These are phyloP conservation scores for Ceryle rudis DNA, from an alignment of 2,797 vertebrate genomes.

Conservation along the genomic window DNA sequence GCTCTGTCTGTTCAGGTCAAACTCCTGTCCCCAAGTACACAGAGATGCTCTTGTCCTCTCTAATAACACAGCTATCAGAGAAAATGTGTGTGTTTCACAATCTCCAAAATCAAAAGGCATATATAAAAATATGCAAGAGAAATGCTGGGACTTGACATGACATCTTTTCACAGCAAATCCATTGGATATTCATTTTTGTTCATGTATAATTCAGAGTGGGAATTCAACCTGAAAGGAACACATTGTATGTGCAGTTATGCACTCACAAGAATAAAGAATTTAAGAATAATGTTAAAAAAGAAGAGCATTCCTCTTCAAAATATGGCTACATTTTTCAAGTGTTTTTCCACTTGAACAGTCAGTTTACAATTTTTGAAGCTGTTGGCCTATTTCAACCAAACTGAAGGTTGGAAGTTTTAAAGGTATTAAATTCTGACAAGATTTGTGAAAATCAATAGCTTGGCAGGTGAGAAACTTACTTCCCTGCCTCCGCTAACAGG, in stretches of 20 bases:
- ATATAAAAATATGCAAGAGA: background rate
- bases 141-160: background rate
- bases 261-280: slow-evolving; percentile 10
- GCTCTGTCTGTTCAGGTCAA: background rate
- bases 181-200: background rate
- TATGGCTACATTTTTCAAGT: background rate
- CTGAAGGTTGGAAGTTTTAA: background rate
- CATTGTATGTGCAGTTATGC: background rate
- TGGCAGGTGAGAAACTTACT: background rate
- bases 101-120: background rate
- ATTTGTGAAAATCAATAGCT: background rate
- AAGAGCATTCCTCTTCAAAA: background rate
- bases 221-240: slow-evolving; percentile 22
- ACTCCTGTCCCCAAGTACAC: background rate
- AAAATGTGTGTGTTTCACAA: background rate
- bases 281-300: background rate
- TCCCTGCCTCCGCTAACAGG: background rate
- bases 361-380: background rate
- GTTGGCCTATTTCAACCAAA: background rate
- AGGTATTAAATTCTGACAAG: background rate
- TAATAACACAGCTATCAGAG: background rate
- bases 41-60: background rate
- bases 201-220: slow-evolving; percentile 29
- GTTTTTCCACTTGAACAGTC: background rate
- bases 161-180: background rate